Base-by-base conservation (phyloP, 1,140 invertebrate genomes). In the Ostrea edulis region DNA sequence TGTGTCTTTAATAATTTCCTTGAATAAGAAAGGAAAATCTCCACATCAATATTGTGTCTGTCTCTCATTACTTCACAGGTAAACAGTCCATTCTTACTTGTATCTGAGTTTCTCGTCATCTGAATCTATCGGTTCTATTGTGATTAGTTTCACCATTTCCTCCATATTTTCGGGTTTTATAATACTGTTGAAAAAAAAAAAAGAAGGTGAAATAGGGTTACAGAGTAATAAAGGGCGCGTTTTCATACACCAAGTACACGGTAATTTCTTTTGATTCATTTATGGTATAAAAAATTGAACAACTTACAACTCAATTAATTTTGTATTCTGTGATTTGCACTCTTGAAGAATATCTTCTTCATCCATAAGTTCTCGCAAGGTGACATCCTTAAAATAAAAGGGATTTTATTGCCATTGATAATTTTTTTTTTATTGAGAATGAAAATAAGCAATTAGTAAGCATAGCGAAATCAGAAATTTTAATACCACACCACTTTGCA, bases 311-410 rank as follows among this genome's bases (percentile, higher is more conserved):
- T 98, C 97, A 90, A 99, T 96, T 87, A 99, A 95, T 92, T 97
- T 97, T 95, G 97, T 98, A 95, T 98, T 99, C 94, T 98, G 97
- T 89, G 96, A 97, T 96, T 98, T 98, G 95, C 98, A 98, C 96
- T 99, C 98, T 95, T 98, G 98, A 89, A 99, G 96, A 93, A 99
- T 97, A 95, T 99, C 98, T 94, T 98, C 98, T 95, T 98, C 97
- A 94, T 99, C 97, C 96, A 99, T 96, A 86, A 99, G 96, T 95
- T 98, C 97, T 92, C 97, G 96, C 82, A 99, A 95, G 25, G 97
- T 98, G 82, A 98, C 97, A 97, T 98, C 97, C 98, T 99, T 95
- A 86, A 96, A 96, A 87, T 11, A 35, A 82, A 77, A 77, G 11
- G 7, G 25, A 25, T 81, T 20, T 20, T 35, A 12, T n/a, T 62